Conservation (phyloP, 2,888 invertebrate genomes). For the Apamea monoglypha region DNA sequence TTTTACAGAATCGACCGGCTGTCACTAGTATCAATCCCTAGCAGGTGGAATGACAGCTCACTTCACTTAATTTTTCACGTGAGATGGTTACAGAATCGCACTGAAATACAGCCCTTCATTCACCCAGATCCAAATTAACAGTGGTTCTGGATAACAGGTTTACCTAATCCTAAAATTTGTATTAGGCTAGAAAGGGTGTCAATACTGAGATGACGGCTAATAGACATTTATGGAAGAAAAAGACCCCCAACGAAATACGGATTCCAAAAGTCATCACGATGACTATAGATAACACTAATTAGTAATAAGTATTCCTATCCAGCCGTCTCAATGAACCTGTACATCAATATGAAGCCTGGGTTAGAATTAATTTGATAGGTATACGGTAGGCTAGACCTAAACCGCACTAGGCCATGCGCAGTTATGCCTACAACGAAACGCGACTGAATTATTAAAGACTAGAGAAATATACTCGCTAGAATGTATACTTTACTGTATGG, state of each 20-base stretch:
- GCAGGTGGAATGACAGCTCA: neutral
- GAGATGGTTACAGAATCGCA: neutral
- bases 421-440: slow-evolving; percentile 14
- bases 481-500: neutral
- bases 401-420: slow-evolving; percentile 4
- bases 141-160: neutral
- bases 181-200: neutral
- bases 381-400: no score
- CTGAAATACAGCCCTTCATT: neutral
- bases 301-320: slow-evolving; percentile 1
- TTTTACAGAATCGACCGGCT: no score
- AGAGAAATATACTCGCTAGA: neutral
- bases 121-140: neutral
- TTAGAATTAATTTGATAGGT: slow-evolving; percentile 20
- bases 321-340: neutral
- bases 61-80: neutral
- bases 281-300: neutral
- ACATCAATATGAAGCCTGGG: neutral
- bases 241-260: neutral
- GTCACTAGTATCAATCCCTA: neutral
- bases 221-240: neutral
- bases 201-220: neutral
- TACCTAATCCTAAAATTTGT: neutral
- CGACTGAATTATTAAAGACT: slow-evolving; percentile 36
- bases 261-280: neutral